Evolutionary conservation across 2,797 vertebrate species (phyloP).

Genomic region (Ceyx erithaca): DNA sequence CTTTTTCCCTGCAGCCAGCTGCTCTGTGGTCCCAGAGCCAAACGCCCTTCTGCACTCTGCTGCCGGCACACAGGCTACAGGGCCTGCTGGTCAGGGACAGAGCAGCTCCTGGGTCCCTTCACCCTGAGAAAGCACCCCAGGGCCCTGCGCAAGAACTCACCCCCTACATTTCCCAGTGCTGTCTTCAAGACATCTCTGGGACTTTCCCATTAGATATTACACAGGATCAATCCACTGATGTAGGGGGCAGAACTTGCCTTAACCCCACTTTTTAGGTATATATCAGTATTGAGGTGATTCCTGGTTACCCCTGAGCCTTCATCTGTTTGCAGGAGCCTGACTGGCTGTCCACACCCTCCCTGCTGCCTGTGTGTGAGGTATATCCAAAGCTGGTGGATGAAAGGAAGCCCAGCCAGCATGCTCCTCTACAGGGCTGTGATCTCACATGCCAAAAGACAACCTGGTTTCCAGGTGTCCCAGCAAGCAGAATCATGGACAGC

Average conservation of each 20-base stretch:
- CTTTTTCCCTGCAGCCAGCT: constrained; percentile 32
- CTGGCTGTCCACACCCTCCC: background rate
- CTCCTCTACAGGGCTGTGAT: accelerated
- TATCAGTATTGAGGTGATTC: background rate
- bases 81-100: background rate
- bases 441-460: background rate
- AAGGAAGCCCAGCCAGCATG: background rate
- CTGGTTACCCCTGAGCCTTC: accelerated
- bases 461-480: background rate
- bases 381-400: accelerated
- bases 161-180: background rate
- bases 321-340: accelerated
- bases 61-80: accelerated
- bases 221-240: background rate
- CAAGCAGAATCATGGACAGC: background rate
- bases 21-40: background rate
- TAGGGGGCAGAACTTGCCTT: accelerated
- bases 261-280: accelerated
- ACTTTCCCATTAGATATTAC: accelerated
- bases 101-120: background rate
- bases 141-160: background rate
- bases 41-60: background rate
- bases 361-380: accelerated
- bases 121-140: background rate
- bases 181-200: background rate